Evolutionary conservation across 2,113 vertebrate genomes (phyloP).

Genomic region (Pyrgilauda ruficollis): DNA sequence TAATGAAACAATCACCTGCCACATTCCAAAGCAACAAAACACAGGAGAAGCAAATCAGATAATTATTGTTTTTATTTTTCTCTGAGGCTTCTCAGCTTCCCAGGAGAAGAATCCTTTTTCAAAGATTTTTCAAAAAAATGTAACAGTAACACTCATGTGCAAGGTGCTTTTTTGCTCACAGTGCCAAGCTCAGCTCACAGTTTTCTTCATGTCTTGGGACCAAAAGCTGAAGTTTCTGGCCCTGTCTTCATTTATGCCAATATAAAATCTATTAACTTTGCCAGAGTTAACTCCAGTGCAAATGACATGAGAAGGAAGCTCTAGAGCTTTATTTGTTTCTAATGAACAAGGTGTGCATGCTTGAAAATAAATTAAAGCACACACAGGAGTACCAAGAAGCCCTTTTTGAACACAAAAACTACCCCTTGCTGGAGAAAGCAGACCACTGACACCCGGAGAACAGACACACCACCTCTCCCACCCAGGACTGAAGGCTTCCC

Average conservation of each 20-base stretch:
- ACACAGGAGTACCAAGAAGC: not conserved
- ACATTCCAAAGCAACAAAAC: too few relatives aligned
- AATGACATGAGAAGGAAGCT: not conserved
- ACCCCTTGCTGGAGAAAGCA: not conserved
- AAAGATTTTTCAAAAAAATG: too few relatives aligned
- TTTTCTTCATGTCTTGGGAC: not conserved
- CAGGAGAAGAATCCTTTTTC: too few relatives aligned
- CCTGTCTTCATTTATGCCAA: not conserved
- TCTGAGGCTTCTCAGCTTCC: too few relatives aligned
- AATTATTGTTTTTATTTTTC: too few relatives aligned
- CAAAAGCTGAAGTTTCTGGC: not conserved
- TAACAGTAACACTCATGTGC: not conserved
- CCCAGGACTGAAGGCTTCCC: not conserved
- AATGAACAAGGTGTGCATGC: not conserved
- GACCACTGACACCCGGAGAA: rapidly evolving
- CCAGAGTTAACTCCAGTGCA: not conserved
- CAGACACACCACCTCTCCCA: not conserved
- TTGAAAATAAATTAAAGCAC: not conserved
- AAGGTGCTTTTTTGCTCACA: not conserved
- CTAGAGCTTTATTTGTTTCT: not conserved
- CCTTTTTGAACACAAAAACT: not conserved
- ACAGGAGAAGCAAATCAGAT: too few relatives aligned
- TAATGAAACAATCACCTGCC: too few relatives aligned
- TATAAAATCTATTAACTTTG: not conserved
- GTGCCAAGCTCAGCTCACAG: not conserved